These are phyloP conservation scores for Aspidiotus rigidus DNA, from an alignment of 2,888 invertebrate genomes.

Conservation along the genomic window DNA sequence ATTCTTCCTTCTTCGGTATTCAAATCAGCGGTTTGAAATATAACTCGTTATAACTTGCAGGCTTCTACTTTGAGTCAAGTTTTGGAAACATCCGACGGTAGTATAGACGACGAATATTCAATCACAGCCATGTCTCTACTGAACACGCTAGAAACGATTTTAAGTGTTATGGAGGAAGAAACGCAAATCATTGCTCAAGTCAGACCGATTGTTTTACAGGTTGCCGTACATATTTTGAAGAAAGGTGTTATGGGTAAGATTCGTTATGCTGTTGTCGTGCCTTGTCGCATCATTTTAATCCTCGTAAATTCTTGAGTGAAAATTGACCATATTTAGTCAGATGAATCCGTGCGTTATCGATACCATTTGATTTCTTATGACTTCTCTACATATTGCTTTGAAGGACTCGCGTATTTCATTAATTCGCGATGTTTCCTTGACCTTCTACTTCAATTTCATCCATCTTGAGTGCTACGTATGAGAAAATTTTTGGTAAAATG, in stretches of 20 bases:
- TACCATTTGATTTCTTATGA: too few relatives aligned
- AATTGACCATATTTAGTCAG: too few relatives aligned
- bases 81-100: constrained; percentile 71
- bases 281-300: background rate
- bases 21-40: too few relatives aligned
- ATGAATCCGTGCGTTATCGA: too few relatives aligned
- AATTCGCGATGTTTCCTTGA: too few relatives aligned
- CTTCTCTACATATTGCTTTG: too few relatives aligned
- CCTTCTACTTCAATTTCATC: too few relatives aligned
- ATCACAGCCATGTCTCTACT: constrained; percentile 94
- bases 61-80: constrained; percentile 66
- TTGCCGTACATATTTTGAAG: constrained; percentile 42
- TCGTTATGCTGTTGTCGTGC: background rate
- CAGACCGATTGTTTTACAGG: constrained; percentile 80
- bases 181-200: constrained; percentile 74
- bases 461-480: too few relatives aligned
- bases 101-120: constrained; percentile 74
- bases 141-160: constrained; percentile 88
- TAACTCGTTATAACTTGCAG: constrained; percentile 38
- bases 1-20: background rate
- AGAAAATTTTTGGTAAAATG: too few relatives aligned
- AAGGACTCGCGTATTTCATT: too few relatives aligned
- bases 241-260: constrained; percentile 23
- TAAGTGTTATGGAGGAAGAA: constrained; percentile 85
- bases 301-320: background rate